A percentile compares a stretch with the other conserved stretches of the same genome.
Conservation (phyloP, 1,140 invertebrate genomes). For the Drosophila sproati region DNA sequence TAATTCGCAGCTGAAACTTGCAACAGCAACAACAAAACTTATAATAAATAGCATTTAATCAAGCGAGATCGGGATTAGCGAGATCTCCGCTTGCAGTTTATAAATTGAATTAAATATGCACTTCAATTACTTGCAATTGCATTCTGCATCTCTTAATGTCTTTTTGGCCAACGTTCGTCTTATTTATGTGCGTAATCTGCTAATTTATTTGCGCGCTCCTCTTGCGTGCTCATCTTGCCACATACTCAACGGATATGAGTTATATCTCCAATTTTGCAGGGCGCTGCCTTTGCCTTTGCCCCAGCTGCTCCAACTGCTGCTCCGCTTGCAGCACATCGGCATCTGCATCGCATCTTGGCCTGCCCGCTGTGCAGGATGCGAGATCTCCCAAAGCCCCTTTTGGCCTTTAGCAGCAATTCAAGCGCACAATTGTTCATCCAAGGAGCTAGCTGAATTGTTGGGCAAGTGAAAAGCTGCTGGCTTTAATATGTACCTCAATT, state of each 20-base stretch:
- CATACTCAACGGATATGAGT: conserved; percentile 49
- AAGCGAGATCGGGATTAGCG: conserved; percentile 25
- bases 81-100: conserved; percentile 9
- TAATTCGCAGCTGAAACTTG: conserved; percentile 64
- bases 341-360: conserved; percentile 13
- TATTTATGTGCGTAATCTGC: conserved; percentile 53
- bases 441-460: background rate
- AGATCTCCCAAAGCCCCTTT: conserved; percentile 2
- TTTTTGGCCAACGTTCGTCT: conserved; percentile 17
- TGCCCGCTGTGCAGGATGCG: conserved; percentile 31
- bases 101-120: conserved; percentile 63
- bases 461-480: background rate
- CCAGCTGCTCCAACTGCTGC: background rate
- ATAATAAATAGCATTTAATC: conserved; percentile 67
- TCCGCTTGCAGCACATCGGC: background rate
- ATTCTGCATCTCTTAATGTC: conserved; percentile 37
- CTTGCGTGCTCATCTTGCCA: conserved; percentile 45
- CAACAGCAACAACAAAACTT: conserved; percentile 44
- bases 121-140: conserved; percentile 46
- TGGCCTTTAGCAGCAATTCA: conserved; percentile 3
- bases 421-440: background rate
- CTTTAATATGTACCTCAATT: background rate
- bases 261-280: conserved; percentile 28
- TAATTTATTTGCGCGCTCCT: conserved; percentile 49
- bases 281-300: background rate